Evolutionary conservation across 2,888 invertebrate species (phyloP).

Genomic region (Osmoderma eremita): DNA sequence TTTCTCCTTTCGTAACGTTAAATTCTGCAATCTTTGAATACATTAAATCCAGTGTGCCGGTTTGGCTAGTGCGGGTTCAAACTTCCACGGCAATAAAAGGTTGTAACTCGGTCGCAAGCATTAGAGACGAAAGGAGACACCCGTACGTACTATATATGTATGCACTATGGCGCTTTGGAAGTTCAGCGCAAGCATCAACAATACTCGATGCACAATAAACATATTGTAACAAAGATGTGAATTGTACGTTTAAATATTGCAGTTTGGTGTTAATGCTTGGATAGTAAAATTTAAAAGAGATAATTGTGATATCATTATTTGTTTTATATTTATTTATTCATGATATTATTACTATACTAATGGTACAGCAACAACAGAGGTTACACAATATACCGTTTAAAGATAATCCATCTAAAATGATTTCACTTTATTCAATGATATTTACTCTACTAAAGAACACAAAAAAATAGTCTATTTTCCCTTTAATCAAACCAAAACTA

Average conservation of each 20-base stretch:
- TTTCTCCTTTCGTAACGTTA: constrained; percentile 29
- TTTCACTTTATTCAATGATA: too few relatives aligned
- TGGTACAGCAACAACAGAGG: too few relatives aligned
- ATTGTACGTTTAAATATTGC: neutral
- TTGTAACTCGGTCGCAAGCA: constrained; percentile 25
- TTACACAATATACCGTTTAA: too few relatives aligned
- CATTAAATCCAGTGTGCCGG: constrained; percentile 22
- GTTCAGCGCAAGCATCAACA: neutral
- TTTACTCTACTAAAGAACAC: too few relatives aligned
- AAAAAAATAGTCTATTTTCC: too few relatives aligned
- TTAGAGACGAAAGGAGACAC: neutral
- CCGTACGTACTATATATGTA: neutral
- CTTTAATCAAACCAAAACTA: too few relatives aligned
- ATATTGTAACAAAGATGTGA: neutral
- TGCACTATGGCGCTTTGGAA: constrained; percentile 8
- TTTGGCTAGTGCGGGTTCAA: constrained; percentile 22
- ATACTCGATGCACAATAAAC: neutral
- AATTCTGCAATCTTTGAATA: constrained; percentile 38
- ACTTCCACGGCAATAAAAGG: constrained; percentile 19
- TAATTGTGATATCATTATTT: too few relatives aligned
- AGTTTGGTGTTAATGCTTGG: too few relatives aligned
- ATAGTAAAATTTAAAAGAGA: too few relatives aligned
- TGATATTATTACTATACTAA: too few relatives aligned
- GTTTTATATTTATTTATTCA: too few relatives aligned
- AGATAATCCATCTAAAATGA: too few relatives aligned